Base-by-base conservation (phyloP, 2,888 invertebrate species). In the Hylaea fasciaria region DNA sequence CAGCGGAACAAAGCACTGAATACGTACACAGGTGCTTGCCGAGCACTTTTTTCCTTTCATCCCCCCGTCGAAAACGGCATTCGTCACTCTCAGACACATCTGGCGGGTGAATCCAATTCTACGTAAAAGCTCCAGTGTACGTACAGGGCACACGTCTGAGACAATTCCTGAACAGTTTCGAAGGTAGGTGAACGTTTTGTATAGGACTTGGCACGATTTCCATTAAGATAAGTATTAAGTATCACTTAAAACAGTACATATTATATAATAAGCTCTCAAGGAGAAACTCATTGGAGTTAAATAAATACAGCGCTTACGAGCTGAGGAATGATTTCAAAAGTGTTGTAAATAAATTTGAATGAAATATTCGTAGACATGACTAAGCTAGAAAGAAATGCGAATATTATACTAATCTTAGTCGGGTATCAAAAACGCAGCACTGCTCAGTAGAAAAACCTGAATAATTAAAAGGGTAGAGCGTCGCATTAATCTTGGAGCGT, bases 381-480 rank as follows among this genome's bases (percentile, higher is more conserved):
- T 22, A 3, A 22, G 22, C 22, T 22, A 22, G 22, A 22, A 22
- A 22, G 2, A 22, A 3, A 3, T 22, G 5, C 2, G 5, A 22
- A 22, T 3, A 22, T 22, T 3, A 3, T 5, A 22, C 22, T 3
- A 22, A 22, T 22, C 22, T 22, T 3, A 22, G 3, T 22, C 22
- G 22, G 5, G 5, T 22, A 22, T 22, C 22, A 22, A 22, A 22
- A 22, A 43, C 35, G 13, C 13, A 45, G 14, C 44, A 37, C 69
- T 71, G 65, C 64, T 65, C 57, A 57, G 60, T 67, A 69, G 72
- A 72, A 80, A 79, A 80, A 76, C 76, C 74, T 80, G 80, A 74
- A 83, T 86, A 84, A 85, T 87, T 84, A 84, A 86, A 85, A 83
- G 82, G 81, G 82, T 77, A 77, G 76, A 76, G 74, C 67, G 69